These are phyloP conservation scores for Quiscalus mexicanus DNA, from an alignment of 2,113 vertebrate genomes.

Conservation along the genomic window DNA sequence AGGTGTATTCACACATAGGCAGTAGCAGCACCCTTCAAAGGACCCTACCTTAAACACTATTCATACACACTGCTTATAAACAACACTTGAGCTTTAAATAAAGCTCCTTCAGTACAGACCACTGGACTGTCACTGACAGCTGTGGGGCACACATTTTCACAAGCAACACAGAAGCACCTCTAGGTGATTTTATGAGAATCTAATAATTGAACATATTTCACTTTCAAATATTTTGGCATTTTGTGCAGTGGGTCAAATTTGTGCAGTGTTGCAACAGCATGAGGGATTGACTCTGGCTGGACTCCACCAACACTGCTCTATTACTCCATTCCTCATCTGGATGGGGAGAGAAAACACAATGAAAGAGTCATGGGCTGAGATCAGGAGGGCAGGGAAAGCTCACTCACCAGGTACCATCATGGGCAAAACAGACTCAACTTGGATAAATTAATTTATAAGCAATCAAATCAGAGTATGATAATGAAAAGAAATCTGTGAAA, in stretches of 20 bases:
- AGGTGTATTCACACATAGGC: background rate
- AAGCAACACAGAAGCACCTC: background rate
- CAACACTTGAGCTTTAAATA: background rate
- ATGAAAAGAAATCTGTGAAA: background rate
- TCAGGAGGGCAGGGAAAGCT: background rate
- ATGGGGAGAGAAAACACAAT: background rate
- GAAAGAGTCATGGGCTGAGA: background rate
- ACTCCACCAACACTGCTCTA: background rate
- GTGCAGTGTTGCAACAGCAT: fast-evolving
- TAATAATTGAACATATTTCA: background rate
- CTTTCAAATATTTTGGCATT: background rate
- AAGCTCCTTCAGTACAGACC: background rate
- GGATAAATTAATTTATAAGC: background rate
- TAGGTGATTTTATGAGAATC: background rate
- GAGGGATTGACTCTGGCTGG: background rate
- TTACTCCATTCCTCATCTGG: background rate
- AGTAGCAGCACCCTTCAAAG: background rate
- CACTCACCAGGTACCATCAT: background rate
- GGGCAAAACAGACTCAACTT: background rate
- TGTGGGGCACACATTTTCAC: fast-evolving
- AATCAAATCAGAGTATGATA: background rate
- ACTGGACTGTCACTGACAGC: background rate
- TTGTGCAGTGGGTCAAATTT: background rate
- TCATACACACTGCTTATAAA: background rate
- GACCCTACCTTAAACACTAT: background rate